Evolutionary conservation across 2,888 invertebrate genomes (phyloP), one percentile per base, ranked within the genome.

Genomic region (Germaria angustata): DNA sequence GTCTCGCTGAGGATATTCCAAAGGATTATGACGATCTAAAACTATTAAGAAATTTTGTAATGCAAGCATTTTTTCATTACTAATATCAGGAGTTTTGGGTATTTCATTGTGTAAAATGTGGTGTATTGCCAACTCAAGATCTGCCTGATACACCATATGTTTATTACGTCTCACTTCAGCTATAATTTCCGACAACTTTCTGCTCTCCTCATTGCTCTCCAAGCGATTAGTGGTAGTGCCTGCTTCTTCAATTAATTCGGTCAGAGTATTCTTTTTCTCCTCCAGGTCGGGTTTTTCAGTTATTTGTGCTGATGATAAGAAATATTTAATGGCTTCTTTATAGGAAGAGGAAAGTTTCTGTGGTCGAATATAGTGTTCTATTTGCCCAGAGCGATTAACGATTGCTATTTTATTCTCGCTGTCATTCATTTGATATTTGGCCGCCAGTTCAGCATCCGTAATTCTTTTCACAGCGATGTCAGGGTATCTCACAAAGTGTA

Each of bases 81-180:
- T 92, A 57, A 99, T 95, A 17, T 90, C 89, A 87, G 94, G 94
- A 46, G 93, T 92, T 81, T 95, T 92, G 2, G 95, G 93, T 28
- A 99, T 93, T 92, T 99, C 99, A 86, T 96, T 95, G 84, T 93
- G 93, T 24, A 99, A 92, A 57, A 96, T 95, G 87, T 95, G 96
- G 85, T 94, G 93, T n/a, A 99, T 90, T 0, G 97, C 95, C 87
- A 95, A 96, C 91, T 98, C 97, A 78, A 99, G 91, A 91, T 99
- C 99, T 84, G 94, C 94, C 53, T 96, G 96, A 90, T 96, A 97
- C 1, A 98, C 93, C 5, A 93, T 90, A 89, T 95, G 88, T 66
- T 89, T 88, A 85, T 85, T 88, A 51, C 85, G 87, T 77, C 86
- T 91, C 84, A 87, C 89, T 65, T 89, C 87, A 0, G 84, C 69